A percentile compares a stretch with the other conserved stretches of the same genome.
These are phyloP conservation scores for Platyrinchus mystaceus DNA, from an alignment of 2,797 vertebrate species.

Conservation along the genomic window DNA sequence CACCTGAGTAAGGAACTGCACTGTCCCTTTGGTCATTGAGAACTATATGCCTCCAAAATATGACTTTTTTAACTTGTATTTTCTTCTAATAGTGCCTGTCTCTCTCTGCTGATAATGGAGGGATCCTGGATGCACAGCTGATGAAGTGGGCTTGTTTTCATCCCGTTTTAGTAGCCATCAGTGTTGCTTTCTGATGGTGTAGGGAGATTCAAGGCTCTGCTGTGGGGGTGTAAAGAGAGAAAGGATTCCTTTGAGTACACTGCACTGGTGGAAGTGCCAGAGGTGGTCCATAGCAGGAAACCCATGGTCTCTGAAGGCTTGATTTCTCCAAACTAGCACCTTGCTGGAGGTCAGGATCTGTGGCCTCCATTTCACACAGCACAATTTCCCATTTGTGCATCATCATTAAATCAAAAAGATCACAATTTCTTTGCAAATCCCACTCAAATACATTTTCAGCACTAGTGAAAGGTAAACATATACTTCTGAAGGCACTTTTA, in stretches of 20 bases:
- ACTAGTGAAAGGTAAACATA: background rate
- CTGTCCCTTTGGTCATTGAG: background rate
- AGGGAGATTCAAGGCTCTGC: background rate
- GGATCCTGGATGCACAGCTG: background rate
- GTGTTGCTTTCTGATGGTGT: background rate
- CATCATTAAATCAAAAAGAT: background rate
- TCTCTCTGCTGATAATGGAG: background rate
- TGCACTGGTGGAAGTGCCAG: background rate
- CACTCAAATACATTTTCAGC: background rate
- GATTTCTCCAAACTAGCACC: background rate
- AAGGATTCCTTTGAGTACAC: background rate
- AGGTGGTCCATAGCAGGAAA: background rate
- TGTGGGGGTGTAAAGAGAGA: background rate
- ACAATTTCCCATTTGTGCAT: background rate
- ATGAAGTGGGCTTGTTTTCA: background rate
- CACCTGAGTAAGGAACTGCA: background rate
- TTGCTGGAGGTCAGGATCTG: background rate
- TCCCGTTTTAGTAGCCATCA: background rate
- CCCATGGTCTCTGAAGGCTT: background rate
- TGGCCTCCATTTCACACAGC: fast-evolving
- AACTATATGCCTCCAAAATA: background rate
- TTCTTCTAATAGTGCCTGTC: background rate
- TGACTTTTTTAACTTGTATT: background rate
- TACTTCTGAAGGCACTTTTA: background rate
- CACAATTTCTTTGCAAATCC: background rate